Conservation (phyloP, 2,113 vertebrate species). For the Diadophis punctatus region DNA sequence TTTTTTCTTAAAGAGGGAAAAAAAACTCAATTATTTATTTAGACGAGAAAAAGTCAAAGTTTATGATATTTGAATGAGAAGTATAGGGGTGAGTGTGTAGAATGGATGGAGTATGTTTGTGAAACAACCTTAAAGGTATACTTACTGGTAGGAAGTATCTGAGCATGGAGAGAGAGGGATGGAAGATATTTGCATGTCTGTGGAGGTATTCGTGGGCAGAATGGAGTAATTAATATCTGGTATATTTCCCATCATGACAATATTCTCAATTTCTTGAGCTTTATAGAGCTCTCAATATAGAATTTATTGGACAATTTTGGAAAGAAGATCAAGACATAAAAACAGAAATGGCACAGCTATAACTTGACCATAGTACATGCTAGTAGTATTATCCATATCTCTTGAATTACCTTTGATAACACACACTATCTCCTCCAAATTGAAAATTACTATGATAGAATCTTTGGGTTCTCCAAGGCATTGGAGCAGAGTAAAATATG, state of each 20-base stretch:
- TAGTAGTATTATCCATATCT: background rate
- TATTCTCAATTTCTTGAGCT: background rate
- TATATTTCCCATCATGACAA: background rate
- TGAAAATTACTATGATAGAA: background rate
- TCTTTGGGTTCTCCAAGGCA: background rate
- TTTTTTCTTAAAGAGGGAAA: constrained; percentile 68
- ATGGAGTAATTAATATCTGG: background rate
- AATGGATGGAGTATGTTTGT: background rate
- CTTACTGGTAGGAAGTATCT: background rate
- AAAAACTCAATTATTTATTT: background rate
- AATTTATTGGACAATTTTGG: background rate
- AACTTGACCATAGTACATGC: background rate
- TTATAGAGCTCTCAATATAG: background rate
- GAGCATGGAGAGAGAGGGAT: background rate
- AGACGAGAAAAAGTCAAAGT: background rate
- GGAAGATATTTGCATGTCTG: background rate
- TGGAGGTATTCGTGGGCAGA: background rate
- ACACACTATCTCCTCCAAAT: background rate
- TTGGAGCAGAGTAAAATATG: background rate
- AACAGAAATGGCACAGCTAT: background rate
- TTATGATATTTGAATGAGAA: background rate
- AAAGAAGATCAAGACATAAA: background rate
- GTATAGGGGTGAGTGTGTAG: background rate
- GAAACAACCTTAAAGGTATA: background rate
- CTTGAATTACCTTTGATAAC: background rate